Evolutionary conservation across 2,888 invertebrate species (phyloP).

Genomic region (Glaucopsyche alexis): DNA sequence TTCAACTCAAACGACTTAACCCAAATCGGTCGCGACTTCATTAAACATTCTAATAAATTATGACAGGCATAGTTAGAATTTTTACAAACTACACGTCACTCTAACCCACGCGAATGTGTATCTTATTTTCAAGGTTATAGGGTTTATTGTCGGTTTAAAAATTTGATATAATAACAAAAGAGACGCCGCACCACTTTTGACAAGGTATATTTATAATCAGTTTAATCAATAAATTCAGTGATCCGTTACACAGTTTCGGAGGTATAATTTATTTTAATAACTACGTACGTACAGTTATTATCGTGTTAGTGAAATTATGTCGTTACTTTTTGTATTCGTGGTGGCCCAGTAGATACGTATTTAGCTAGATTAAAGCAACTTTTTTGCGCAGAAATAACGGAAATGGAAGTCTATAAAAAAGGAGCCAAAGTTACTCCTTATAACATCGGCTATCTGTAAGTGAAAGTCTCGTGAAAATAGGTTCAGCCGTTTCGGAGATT

Average conservation of each 20-base stretch:
- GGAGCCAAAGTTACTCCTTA: too few species aligned
- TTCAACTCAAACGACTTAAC: background rate
- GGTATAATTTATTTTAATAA: constrained; percentile 22
- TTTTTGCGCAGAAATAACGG: too few species aligned
- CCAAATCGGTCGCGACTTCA: constrained; percentile 4
- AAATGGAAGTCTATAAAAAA: too few species aligned
- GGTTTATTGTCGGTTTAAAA: too few species aligned
- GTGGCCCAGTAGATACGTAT: background rate
- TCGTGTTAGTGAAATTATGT: background rate
- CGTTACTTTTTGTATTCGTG: background rate
- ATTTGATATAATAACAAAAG: background rate
- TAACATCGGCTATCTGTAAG: too few species aligned
- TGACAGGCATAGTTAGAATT: constrained; percentile 10
- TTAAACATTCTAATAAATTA: constrained; percentile 15
- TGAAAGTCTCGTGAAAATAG: too few species aligned
- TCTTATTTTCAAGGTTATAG: background rate
- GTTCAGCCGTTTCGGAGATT: too few species aligned
- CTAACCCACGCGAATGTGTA: background rate
- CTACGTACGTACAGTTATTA: background rate
- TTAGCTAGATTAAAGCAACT: background rate
- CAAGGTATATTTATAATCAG: constrained; percentile 24
- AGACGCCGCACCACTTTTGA: background rate
- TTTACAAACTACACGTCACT: constrained; percentile 11
- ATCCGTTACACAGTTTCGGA: constrained; percentile 11
- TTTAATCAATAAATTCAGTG: constrained; percentile 17